phyloP scores from a whole-genome alignment of 2,113 vertebrate species.

The Thalassoma bifasciatum region DNA sequence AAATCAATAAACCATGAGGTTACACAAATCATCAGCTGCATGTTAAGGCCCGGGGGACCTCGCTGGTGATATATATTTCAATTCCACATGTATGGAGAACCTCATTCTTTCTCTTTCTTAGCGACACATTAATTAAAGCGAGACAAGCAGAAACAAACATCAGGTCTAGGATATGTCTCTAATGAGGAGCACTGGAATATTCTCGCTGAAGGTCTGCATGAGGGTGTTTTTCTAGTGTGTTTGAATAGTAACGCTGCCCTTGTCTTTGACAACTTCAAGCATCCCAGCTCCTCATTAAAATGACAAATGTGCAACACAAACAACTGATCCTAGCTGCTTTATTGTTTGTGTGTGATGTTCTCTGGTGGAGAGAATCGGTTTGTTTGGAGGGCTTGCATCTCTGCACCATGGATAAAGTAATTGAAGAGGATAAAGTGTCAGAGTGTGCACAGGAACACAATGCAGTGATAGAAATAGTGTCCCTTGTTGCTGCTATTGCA shows the following conservation, averaged over 20 bases:
- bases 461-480: slow-evolving; percentile 17
- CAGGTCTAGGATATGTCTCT: slow-evolving; percentile 50
- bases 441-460: slow-evolving; percentile 8
- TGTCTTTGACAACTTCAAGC: slow-evolving; percentile 36
- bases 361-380: slow-evolving; percentile 29
- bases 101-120: slow-evolving; percentile 21
- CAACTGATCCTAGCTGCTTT: slow-evolving; percentile 52
- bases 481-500: neutral
- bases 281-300: slow-evolving; percentile 65
- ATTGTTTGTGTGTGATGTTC: slow-evolving; percentile 32
- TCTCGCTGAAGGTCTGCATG: neutral
- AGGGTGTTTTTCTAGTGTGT: neutral
- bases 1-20: too few relatives aligned
- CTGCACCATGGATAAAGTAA: slow-evolving; percentile 28
- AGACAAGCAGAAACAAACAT: slow-evolving; percentile 31
- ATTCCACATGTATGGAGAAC: neutral
- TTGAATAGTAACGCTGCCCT: slow-evolving; percentile 4
- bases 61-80: neutral
- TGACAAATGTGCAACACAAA: slow-evolving; percentile 60
- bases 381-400: slow-evolving; percentile 14
- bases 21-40: too few relatives aligned
- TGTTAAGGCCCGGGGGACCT: too few relatives aligned
- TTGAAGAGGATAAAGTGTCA: slow-evolving; percentile 40
- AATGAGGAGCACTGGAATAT: slow-evolving; percentile 47
- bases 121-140: slow-evolving; percentile 44